phyloP scores from a whole-genome alignment of 2,797 vertebrate genomes.

The Odontamblyopus rebecca region DNA sequence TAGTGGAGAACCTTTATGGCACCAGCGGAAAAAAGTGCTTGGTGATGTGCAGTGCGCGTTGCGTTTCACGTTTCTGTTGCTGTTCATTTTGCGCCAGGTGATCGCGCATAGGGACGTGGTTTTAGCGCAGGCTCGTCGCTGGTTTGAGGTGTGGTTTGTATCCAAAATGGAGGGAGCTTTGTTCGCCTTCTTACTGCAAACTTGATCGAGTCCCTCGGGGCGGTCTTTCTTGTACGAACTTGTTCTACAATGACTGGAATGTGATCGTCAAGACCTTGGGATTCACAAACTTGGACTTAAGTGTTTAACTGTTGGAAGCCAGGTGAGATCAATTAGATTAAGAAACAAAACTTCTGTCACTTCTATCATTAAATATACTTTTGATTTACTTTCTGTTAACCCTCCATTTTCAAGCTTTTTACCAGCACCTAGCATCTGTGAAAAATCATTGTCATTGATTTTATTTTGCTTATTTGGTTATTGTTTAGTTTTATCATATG shows the following conservation, averaged over 20 bases:
- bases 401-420: not conserved
- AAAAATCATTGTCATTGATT: not conserved
- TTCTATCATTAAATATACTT: conserved; percentile 8
- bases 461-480: too few species aligned
- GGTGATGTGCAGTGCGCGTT: not conserved
- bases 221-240: conserved; percentile 66
- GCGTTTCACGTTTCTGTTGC: not conserved
- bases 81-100: not conserved
- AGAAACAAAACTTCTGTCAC: not conserved
- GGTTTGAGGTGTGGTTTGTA: conserved; percentile 58
- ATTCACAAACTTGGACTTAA: conserved; percentile 16
- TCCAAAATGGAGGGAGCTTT: conserved; percentile 64
- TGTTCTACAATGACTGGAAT: conserved; percentile 74
- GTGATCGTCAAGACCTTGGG: conserved; percentile 44
- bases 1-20: not conserved
- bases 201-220: conserved; percentile 53
- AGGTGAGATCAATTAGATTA: not conserved
- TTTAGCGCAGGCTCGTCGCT: not conserved
- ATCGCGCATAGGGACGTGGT: too few species aligned
- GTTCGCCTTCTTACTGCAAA: conserved; percentile 46
- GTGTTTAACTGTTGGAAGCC: conserved; percentile 4
- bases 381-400: conserved; percentile 46
- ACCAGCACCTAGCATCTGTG: not conserved
- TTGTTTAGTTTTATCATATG: too few species aligned
- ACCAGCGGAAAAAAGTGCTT: not conserved